Percentiles rank a stretch among this genome's conserved stretches.
Evolutionary conservation across 2,797 vertebrate genomes (phyloP).

Genomic region (Carduelis carduelis): DNA sequence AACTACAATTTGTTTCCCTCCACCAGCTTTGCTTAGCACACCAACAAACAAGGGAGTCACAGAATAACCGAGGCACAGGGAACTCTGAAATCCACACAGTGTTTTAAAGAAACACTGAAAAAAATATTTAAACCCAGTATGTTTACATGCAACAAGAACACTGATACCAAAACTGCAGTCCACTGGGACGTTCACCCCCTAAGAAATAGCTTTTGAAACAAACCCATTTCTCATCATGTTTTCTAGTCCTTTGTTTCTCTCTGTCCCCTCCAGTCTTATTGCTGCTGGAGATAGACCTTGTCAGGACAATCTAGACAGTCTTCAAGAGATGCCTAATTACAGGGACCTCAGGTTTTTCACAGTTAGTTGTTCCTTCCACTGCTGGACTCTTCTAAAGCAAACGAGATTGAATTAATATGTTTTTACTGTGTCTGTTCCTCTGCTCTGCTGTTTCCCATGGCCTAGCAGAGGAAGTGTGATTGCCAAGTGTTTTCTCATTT

Average conservation of each 20-base stretch:
- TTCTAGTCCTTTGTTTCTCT: neutral
- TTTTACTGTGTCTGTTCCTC: constrained; percentile 44
- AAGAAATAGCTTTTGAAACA: neutral
- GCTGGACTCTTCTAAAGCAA: constrained; percentile 1
- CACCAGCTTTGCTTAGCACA: neutral
- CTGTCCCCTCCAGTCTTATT: neutral
- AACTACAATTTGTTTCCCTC: neutral
- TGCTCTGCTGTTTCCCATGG: constrained; percentile 54
- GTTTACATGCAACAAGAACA: neutral
- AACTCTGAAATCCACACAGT: neutral
- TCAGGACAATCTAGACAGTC: neutral
- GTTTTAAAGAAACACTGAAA: neutral
- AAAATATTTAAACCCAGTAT: neutral
- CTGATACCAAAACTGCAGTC: neutral
- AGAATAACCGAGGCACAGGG: neutral
- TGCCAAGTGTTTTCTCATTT: constrained; percentile 60
- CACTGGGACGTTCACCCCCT: neutral
- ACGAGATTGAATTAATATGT: constrained; percentile 28
- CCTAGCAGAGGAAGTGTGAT: constrained; percentile 48
- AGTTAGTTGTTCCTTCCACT: constrained; percentile 34
- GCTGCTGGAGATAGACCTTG: neutral
- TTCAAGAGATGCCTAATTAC: constrained; percentile 10
- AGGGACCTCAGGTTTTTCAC: constrained; percentile 13
- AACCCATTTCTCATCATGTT: neutral
- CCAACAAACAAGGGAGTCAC: neutral